phyloP scores from a whole-genome alignment of 2,888 invertebrate genomes.

The Troides helena region DNA sequence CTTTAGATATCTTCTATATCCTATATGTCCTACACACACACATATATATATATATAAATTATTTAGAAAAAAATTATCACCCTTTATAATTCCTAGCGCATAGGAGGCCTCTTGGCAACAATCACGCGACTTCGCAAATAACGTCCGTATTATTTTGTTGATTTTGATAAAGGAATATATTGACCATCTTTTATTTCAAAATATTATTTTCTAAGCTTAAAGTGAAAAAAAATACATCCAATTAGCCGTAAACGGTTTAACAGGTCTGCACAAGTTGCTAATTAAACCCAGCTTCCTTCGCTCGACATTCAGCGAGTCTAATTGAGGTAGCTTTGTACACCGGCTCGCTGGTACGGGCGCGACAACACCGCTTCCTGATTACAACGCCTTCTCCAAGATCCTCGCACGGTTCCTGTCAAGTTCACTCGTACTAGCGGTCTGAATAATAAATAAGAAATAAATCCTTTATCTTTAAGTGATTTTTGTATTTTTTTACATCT shows the following conservation, averaged over 20 bases:
- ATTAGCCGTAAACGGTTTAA: background rate
- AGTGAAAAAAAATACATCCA: background rate
- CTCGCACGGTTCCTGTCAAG: slow-evolving; percentile 40
- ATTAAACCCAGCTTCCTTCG: slow-evolving; percentile 17
- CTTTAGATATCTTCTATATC: too few species aligned
- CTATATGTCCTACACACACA: too few species aligned
- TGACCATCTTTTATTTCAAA: too few species aligned
- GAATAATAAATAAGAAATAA: slow-evolving; percentile 26
- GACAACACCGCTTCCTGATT: slow-evolving; percentile 67
- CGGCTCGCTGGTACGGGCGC: slow-evolving; percentile 50
- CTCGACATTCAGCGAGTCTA: slow-evolving; percentile 25
- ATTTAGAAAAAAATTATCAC: too few species aligned
- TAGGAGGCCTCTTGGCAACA: too few species aligned
- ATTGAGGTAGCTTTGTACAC: slow-evolving; percentile 26
- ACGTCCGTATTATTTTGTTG: too few species aligned
- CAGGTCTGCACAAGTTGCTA: slow-evolving; percentile 12
- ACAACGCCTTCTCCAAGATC: slow-evolving; percentile 52
- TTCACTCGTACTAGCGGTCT: slow-evolving; percentile 40
- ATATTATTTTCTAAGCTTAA: background rate
- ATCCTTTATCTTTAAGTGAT: background rate
- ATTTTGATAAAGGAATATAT: too few species aligned
- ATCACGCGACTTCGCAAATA: too few species aligned
- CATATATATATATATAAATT: too few species aligned
- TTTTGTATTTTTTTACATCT: too few species aligned
- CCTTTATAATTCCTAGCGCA: too few species aligned